Evolutionary conservation across 2,113 vertebrate species (phyloP).

Genomic region (human): DNA sequence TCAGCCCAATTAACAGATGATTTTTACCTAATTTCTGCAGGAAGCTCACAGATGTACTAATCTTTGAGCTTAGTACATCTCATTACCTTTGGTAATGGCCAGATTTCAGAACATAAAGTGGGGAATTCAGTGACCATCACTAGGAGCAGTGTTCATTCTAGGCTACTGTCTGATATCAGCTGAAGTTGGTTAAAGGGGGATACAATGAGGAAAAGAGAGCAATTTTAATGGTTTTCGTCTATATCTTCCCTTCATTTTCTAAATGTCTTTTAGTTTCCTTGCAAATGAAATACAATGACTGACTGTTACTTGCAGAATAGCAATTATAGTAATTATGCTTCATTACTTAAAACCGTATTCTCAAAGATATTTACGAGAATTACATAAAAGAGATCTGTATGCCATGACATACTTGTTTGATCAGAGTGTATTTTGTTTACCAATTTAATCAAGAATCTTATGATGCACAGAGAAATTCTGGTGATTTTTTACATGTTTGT

Average conservation of each 20-base stretch:
- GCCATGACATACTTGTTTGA: constrained; percentile 76
- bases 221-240: constrained; percentile 63
- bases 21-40: background rate
- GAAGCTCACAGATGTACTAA: background rate
- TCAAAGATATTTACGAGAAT: constrained; percentile 81
- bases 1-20: background rate
- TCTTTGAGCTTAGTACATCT: background rate
- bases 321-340: constrained; percentile 83
- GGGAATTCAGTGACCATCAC: background rate
- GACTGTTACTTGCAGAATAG: constrained; percentile 83
- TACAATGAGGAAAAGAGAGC: background rate
- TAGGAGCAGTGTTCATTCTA: background rate
- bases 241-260: constrained; percentile 62
- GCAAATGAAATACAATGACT: constrained; percentile 76
- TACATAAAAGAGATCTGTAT: constrained; percentile 80
- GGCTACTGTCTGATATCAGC: background rate
- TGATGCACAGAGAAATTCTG: constrained; percentile 73
- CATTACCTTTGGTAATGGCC: background rate
- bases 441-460: constrained; percentile 79
- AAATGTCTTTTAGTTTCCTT: constrained; percentile 73
- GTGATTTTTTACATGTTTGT: constrained; percentile 71
- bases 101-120: background rate
- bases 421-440: constrained; percentile 80
- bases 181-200: background rate
- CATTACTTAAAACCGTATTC: constrained; percentile 82